Percentiles rank a stretch among this genome's conserved stretches.
These are phyloP conservation scores for Chloroclystis v-ata DNA, from an alignment of 2,888 invertebrate species.

Conservation along the genomic window DNA sequence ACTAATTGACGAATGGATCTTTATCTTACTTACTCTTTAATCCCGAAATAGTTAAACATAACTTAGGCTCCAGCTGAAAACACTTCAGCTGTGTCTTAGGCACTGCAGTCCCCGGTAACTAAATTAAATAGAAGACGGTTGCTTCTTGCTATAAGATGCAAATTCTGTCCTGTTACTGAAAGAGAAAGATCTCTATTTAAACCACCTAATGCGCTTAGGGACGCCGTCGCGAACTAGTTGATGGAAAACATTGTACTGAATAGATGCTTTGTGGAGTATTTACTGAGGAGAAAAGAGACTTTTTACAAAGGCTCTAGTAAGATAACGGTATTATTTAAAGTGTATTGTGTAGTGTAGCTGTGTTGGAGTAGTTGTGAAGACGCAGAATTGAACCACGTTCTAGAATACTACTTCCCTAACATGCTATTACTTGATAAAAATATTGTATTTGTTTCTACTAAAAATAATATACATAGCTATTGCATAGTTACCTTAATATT, in stretches of 20 bases:
- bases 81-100: slow-evolving; percentile 2
- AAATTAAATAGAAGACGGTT: slow-evolving; percentile 48
- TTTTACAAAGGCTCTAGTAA: background rate
- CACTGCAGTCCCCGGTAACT: slow-evolving; percentile 38
- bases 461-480: too few relatives aligned
- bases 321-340: too few relatives aligned
- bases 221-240: slow-evolving; percentile 7
- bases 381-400: too few relatives aligned
- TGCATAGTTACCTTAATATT: too few relatives aligned
- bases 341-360: too few relatives aligned
- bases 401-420: too few relatives aligned
- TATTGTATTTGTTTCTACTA: too few relatives aligned
- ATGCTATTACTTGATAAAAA: too few relatives aligned
- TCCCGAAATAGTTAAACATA: too few relatives aligned
- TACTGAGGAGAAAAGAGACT: background rate
- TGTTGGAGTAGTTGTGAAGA: too few relatives aligned
- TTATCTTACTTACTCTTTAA: too few relatives aligned
- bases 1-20: too few relatives aligned
- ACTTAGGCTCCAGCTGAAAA: background rate
- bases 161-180: slow-evolving; percentile 41
- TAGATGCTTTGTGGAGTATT: background rate
- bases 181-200: slow-evolving; percentile 22
- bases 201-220: slow-evolving; percentile 15
- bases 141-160: slow-evolving; percentile 42
- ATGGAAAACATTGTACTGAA: background rate